Conservation (phyloP, 2,888 invertebrate species). For the Caenorhabditis zanzibari region DNA sequence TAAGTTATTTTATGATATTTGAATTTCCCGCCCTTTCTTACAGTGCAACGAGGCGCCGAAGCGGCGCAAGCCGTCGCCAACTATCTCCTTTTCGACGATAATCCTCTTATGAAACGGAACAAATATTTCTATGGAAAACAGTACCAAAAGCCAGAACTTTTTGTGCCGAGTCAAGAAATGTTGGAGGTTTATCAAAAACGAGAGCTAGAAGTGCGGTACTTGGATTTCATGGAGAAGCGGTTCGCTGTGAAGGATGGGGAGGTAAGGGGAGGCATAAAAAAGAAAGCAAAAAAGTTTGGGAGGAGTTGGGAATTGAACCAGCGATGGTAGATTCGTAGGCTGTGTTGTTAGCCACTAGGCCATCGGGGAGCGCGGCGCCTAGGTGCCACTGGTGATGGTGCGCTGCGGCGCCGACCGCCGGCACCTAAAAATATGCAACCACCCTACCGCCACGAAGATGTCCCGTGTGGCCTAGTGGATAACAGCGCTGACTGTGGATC, state of each 20-base stretch:
- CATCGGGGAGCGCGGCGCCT: too few relatives aligned
- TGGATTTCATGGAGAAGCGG: constrained; percentile 77
- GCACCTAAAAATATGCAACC: too few relatives aligned
- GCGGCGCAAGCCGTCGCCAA: constrained; percentile 79
- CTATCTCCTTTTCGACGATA: constrained; percentile 78
- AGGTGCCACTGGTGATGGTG: too few relatives aligned
- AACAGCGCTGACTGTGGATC: background rate
- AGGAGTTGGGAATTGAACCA: too few relatives aligned
- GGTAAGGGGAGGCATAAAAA: constrained; percentile 41
- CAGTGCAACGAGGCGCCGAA: constrained; percentile 80
- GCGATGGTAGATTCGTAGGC: background rate
- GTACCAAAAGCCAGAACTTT: constrained; percentile 73
- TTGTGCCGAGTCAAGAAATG: constrained; percentile 72
- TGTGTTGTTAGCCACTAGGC: too few relatives aligned
- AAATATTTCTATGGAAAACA: constrained; percentile 75
- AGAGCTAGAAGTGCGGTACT: constrained; percentile 71
- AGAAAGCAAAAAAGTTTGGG: background rate
- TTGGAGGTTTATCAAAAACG: constrained; percentile 68
- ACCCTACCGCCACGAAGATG: too few relatives aligned
- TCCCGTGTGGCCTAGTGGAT: background rate
- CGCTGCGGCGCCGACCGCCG: too few relatives aligned
- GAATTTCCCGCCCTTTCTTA: constrained; percentile 9
- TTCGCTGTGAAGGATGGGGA: constrained; percentile 73
- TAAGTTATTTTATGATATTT: constrained; percentile 48
- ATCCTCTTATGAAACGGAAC: constrained; percentile 80